Conservation (phyloP, 1,140 invertebrate species). For the Radopholus similis region DNA sequence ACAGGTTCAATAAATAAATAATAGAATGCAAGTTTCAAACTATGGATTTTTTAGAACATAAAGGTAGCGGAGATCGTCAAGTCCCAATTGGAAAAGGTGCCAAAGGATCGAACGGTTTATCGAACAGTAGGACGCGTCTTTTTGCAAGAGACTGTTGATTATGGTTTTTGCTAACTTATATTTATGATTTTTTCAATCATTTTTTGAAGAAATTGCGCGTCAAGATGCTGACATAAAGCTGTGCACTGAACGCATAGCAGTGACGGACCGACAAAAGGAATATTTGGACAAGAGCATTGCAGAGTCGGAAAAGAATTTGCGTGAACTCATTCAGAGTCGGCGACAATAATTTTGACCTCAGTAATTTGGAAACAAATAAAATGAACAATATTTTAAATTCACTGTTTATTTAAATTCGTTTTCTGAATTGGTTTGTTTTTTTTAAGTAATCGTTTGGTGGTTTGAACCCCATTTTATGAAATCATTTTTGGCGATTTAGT, state of each 20-base stretch:
- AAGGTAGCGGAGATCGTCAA: conserved; percentile 27
- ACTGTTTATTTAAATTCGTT: too few relatives aligned
- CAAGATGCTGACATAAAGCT: conserved; percentile 27
- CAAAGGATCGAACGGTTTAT: conserved; percentile 27
- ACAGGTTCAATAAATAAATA: conserved; percentile 8
- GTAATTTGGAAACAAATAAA: too few relatives aligned
- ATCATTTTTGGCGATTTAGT: too few relatives aligned
- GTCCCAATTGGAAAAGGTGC: conserved; percentile 24
- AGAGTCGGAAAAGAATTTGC: conserved; percentile 33
- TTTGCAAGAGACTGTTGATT: conserved; percentile 21
- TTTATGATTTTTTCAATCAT: not conserved
- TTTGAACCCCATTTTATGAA: too few relatives aligned
- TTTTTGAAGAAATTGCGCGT: conserved; percentile 20
- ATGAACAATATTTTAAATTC: too few relatives aligned
- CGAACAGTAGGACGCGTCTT: conserved; percentile 31
- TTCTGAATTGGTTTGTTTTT: too few relatives aligned
- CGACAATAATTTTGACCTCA: not conserved
- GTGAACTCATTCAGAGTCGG: conserved; percentile 28
- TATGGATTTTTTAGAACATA: conserved; percentile 24
- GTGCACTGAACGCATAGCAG: conserved; percentile 21
- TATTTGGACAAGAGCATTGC: conserved; percentile 33
- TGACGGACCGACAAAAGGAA: conserved; percentile 35
- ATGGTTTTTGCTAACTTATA: not conserved
- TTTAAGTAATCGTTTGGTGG: too few relatives aligned
- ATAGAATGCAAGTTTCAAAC: not conserved